A percentile compares a stretch with the other conserved stretches of the same genome.
These are phyloP conservation scores for Eurosta solidaginis DNA, from an alignment of 1,140 invertebrate genomes.

Conservation along the genomic window DNA sequence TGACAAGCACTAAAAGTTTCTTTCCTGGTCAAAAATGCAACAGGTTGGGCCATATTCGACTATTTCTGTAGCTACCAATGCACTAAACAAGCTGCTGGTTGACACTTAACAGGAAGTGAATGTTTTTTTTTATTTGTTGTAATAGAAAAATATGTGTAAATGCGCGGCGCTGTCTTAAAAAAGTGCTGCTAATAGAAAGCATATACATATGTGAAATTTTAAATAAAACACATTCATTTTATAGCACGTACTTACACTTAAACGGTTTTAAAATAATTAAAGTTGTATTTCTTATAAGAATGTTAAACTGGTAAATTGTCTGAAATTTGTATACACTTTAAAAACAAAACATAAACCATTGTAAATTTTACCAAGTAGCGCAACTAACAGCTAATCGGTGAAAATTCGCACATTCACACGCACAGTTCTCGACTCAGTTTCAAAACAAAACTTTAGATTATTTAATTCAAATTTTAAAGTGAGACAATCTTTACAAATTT, in stretches of 20 bases:
- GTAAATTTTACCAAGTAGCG: background rate
- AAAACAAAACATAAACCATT: constrained; percentile 11
- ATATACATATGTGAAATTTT: background rate
- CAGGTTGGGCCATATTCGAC: constrained; percentile 54
- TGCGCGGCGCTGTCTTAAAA: background rate
- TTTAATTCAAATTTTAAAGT: no score
- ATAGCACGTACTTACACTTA: background rate
- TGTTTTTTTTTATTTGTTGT: background rate
- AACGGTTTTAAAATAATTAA: no score
- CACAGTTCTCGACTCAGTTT: no score
- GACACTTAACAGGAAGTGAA: background rate
- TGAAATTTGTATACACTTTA: background rate
- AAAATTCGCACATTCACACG: no score
- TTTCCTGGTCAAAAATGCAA: constrained; percentile 72
- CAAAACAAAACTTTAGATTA: no score
- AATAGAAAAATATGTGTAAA: no score
- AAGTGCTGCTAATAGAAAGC: background rate
- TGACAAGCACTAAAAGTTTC: constrained; percentile 76
- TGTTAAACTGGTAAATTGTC: background rate
- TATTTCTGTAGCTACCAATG: background rate
- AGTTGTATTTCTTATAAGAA: background rate
- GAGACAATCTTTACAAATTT: no score
- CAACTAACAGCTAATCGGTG: no score
- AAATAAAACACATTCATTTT: background rate
- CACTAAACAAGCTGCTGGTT: background rate